These are phyloP conservation scores for Urosaurus nigricauda DNA, from an alignment of 2,797 vertebrate genomes.

Conservation along the genomic window DNA sequence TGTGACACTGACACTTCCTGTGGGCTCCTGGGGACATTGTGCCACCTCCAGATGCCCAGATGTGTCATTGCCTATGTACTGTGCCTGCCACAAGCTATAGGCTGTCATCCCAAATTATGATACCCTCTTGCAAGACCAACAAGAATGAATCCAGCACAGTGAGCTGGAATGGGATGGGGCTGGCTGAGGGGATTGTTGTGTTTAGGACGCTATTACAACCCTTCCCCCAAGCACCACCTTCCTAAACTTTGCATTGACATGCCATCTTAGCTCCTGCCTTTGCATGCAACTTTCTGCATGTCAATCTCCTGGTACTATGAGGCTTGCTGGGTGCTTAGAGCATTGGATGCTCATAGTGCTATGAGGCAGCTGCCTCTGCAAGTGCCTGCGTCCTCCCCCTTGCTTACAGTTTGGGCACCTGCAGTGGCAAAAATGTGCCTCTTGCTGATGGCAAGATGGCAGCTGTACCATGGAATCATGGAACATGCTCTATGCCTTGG, in stretches of 20 bases:
- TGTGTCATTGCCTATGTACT: conserved; percentile 2
- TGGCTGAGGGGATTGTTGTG: neutral
- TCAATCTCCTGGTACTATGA: neutral
- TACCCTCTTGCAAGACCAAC: neutral
- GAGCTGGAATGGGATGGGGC: neutral
- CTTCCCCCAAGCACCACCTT: neutral
- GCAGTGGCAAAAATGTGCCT: neutral
- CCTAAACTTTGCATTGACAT: neutral
- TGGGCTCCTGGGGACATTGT: neutral
- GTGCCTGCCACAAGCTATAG: neutral
- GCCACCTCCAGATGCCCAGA: neutral
- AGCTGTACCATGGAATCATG: neutral
- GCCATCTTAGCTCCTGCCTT: neutral
- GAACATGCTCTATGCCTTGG: neutral
- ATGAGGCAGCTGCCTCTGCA: neutral
- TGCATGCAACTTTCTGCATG: conserved; percentile 28
- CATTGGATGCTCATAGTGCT: neutral
- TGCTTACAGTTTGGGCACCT: neutral
- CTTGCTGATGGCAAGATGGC: neutral
- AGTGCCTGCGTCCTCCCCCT: neutral
- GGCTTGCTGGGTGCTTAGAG: conserved; percentile 2
- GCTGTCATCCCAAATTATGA: neutral
- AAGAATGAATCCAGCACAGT: neutral
- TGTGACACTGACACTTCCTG: neutral
- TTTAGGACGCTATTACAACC: neutral